These are phyloP conservation scores for Dastarcus helophoroides DNA, from an alignment of 2,888 invertebrate genomes.

Conservation along the genomic window DNA sequence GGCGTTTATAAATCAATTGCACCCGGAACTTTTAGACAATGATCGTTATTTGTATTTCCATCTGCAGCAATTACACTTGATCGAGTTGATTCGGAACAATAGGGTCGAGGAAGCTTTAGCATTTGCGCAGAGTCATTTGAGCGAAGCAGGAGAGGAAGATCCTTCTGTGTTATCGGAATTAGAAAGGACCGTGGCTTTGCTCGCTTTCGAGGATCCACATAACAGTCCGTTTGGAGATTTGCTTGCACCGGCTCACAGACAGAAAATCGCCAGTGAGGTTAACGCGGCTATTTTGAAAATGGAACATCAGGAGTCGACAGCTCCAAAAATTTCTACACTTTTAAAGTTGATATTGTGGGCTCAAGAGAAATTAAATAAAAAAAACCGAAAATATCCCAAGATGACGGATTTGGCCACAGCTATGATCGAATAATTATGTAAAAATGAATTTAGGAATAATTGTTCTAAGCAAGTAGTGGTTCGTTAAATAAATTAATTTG, in stretches of 20 bases:
- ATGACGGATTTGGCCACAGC: conserved; percentile 87
- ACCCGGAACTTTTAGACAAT: conserved; percentile 90
- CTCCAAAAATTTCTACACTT: conserved; percentile 82
- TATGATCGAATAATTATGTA: conserved; percentile 62
- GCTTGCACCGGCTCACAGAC: conserved; percentile 84
- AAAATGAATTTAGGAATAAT: too few species aligned
- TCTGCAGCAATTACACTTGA: conserved; percentile 84
- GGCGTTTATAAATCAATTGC: conserved; percentile 82
- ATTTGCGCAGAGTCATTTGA: conserved; percentile 82
- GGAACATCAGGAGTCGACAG: conserved; percentile 83
- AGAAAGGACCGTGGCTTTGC: conserved; percentile 84
- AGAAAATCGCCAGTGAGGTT: conserved; percentile 94
- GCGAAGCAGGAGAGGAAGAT: conserved; percentile 79
- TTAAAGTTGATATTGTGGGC: conserved; percentile 92
- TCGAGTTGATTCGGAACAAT: conserved; percentile 76
- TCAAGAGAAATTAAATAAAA: conserved; percentile 87
- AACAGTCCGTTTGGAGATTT: conserved; percentile 92
- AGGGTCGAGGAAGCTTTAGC: conserved; percentile 78
- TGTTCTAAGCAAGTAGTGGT: too few species aligned
- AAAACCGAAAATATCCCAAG: conserved; percentile 89
- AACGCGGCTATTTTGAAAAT: conserved; percentile 95
- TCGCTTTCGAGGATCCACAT: conserved; percentile 95
- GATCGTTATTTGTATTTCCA: conserved; percentile 94
- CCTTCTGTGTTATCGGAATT: conserved; percentile 63
- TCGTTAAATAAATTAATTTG: too few species aligned